Conservation (phyloP, 2,113 vertebrate genomes). For the Bothrops jararaca region DNA sequence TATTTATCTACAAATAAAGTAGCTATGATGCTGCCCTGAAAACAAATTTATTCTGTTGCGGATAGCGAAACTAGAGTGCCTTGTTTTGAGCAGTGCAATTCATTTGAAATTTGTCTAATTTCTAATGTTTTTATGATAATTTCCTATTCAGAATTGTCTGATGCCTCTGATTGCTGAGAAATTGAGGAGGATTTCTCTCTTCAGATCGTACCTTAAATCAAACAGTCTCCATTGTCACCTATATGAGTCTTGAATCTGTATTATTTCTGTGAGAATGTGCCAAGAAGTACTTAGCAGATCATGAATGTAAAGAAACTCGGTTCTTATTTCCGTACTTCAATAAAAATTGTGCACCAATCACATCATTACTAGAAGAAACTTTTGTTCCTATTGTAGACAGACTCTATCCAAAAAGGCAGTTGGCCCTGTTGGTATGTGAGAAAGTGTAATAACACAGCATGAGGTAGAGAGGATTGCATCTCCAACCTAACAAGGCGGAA, state of each 20-base stretch:
- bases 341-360: background rate
- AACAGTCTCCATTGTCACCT: background rate
- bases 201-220: background rate
- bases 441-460: background rate
- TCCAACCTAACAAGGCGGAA: background rate
- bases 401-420: background rate
- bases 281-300: background rate
- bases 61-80: background rate
- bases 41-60: background rate
- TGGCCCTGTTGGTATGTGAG: background rate
- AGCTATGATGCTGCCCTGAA: no score
- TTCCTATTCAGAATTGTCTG: background rate
- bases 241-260: background rate
- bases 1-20: background rate
- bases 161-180: background rate
- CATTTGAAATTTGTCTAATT: background rate
- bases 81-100: background rate
- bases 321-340: background rate
- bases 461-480: background rate
- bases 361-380: no score
- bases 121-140: background rate
- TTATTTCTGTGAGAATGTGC: background rate
- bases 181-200: background rate
- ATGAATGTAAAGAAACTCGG: background rate
- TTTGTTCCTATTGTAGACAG: background rate